Evolutionary conservation across 2,797 vertebrate species (phyloP), one percentile per base, ranked within the genome.

Genomic region (Ctenosaura bakeri): DNA sequence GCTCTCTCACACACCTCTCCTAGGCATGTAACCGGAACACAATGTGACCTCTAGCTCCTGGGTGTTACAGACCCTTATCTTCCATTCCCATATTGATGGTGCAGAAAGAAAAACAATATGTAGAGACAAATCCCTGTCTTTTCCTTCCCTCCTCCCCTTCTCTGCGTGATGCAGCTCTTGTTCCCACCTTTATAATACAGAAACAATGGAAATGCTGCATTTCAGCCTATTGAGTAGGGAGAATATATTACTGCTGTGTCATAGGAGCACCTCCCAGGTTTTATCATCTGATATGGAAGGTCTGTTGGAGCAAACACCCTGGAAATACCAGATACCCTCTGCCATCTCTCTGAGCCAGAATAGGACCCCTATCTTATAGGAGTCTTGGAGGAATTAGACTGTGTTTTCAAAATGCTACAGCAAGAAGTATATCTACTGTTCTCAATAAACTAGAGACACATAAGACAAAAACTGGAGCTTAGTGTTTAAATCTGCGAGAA

Each of bases 51-150:
- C 6, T 29, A 89, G 90, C 90, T 87, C 88, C 54, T 89, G 93
- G 54, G 69, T 81, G 89, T 88, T 74, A 88, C 88, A 91, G 93
- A 54, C 20, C 82, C 88, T 96, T 95, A 95, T 95, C 96, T 96
- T 90, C 90, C 38, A n/a, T 89, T 95, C 91, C 92, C 95, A 86
- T 91, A 83, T 89, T 93, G 93, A 77, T 90, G 64, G 20, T 6
- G 56, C 74, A 78, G 90, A 90, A 91, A 92, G 92, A 73, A 93
- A 92, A 20, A 52, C 71, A 69, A 83, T 73, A 81, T 88, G 64
- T 87, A 22, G 56, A 91, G 92, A 88, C 74, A 93, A 91, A 92
- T 87, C 54, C 56, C 79, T 42, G 62, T 50, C 46, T 66, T 82
- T 71, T 82, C 85, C 93, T 91, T 93, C 59, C 89, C 76, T 26